phyloP scores from a whole-genome alignment of 2,797 vertebrate genomes.

The Anabas testudineus region DNA sequence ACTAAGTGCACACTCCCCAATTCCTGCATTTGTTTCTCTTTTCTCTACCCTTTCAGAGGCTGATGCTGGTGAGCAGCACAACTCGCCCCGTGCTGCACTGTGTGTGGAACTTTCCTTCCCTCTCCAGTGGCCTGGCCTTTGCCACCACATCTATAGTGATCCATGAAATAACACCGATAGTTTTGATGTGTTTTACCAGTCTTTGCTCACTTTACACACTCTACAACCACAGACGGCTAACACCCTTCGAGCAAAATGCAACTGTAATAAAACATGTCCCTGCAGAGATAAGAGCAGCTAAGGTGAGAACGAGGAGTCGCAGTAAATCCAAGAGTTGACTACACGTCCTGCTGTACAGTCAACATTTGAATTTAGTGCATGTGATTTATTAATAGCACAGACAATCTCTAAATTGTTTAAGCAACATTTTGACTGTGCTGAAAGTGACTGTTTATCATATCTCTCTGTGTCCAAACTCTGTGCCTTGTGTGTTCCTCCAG shows the following conservation, averaged over 20 bases:
- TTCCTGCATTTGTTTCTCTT: not conserved
- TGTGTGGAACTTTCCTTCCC: slow-evolving; percentile 85
- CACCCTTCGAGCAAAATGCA: slow-evolving; percentile 43
- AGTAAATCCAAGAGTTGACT: not conserved
- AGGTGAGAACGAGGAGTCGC: slow-evolving; percentile 68
- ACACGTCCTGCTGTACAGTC: not conserved
- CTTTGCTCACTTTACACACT: slow-evolving; percentile 84
- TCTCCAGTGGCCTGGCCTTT: slow-evolving; percentile 78
- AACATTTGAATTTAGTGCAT: too few relatives aligned
- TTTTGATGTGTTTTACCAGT: slow-evolving; percentile 85
- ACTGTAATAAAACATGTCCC: slow-evolving; percentile 77
- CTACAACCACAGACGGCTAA: slow-evolving; percentile 71
- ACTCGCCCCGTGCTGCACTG: slow-evolving; percentile 86
- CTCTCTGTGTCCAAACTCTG: not conserved
- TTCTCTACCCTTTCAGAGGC: slow-evolving; percentile 66
- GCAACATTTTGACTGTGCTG: not conserved
- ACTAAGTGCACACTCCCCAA: too few relatives aligned
- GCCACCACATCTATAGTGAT: slow-evolving; percentile 85
- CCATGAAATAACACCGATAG: slow-evolving; percentile 84
- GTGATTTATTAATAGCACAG: not conserved
- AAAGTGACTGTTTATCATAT: slow-evolving; percentile 6
- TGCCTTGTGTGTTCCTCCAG: slow-evolving; percentile 56
- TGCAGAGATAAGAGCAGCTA: slow-evolving; percentile 85
- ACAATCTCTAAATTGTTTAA: not conserved
- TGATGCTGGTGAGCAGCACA: slow-evolving; percentile 87